Base-by-base conservation (phyloP, 2,888 invertebrate genomes). In the Allacma fusca region DNA sequence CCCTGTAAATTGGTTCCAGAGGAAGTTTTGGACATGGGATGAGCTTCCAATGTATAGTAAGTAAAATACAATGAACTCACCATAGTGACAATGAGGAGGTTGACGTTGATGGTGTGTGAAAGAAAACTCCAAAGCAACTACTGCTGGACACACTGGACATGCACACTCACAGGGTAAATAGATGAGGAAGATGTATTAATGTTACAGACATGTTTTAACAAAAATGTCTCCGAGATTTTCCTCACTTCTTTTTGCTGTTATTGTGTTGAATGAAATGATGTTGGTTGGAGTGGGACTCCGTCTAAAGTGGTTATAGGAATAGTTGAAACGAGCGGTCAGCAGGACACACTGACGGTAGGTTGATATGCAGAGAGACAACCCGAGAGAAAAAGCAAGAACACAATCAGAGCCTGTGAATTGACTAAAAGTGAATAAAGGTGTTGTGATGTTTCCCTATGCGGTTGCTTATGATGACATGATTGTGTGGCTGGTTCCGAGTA, bases 401-500 rank as follows among this genome's bases (percentile, higher is more conserved):
- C 50, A 40, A 40, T 40, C 40, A 13, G 50, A 50, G n/a, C 16
- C n/a, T 50, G n/a, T 50, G 50, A 50, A 50, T 50, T 50, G 50
- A 50, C 50, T 50, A 50, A 50, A 50, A 50, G 50, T 50, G 50
- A 50, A 50, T 50, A 50, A 50, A 50, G 50, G 50, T 50, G 50
- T 50, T 12, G 40, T 40, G 40, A 40, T 9, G 50, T 50, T 50
- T 50, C 50, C 50, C 19, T 50, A 13, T 50, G n/a, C 9, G 19
- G 50, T 50, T 50, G 50, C 50, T 50, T 50, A 50, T 50, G 50
- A 50, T 50, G 50, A 50, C 7, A n/a, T 34, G 28, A 34, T n/a
- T 50, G 28, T 71, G 71, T 50, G 71, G 50, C 26, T 28, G 21
- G 24, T 9, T 50, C 19, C 69, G 24, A 71, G 50, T 43, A 64